Evolutionary conservation across 2,113 vertebrate genomes (phyloP).

Genomic region (Bombycilla garrulus): DNA sequence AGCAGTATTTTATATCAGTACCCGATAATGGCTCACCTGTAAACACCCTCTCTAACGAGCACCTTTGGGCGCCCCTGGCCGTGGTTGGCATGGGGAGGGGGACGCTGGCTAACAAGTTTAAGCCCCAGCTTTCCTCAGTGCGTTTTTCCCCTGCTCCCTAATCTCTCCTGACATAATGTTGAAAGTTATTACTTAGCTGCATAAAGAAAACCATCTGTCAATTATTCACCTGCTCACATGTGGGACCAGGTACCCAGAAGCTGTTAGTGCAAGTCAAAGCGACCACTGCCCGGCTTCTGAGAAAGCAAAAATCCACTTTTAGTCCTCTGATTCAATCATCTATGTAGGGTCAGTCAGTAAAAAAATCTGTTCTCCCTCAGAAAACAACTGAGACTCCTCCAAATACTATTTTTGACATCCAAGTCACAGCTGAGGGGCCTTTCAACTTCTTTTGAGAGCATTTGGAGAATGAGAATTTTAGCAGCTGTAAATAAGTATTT

Average conservation of each 20-base stretch:
- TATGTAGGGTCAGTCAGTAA: neutral
- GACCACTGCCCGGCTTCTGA: neutral
- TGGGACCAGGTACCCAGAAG: slow-evolving; percentile 28
- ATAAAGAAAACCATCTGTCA: slow-evolving; percentile 59
- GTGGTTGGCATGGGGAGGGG: neutral
- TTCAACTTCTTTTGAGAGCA: neutral
- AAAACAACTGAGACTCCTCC: neutral
- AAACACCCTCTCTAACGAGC: slow-evolving; percentile 55
- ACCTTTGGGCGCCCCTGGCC: neutral
- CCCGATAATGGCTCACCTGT: slow-evolving; percentile 51
- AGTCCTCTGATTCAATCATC: neutral
- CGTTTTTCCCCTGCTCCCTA: neutral
- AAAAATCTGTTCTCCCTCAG: neutral
- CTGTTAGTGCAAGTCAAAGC: neutral
- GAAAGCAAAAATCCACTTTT: neutral
- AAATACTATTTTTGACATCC: slow-evolving; percentile 11
- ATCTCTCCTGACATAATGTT: slow-evolving; percentile 43
- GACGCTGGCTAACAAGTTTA: neutral
- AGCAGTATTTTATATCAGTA: slow-evolving; percentile 42
- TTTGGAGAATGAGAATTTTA: slow-evolving; percentile 6
- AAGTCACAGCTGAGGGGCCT: neutral
- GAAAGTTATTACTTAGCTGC: slow-evolving; percentile 61
- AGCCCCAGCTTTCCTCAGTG: neutral
- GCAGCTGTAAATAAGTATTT: neutral
- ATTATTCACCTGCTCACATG: slow-evolving; percentile 48